phyloP scores from a whole-genome alignment of 2,888 invertebrate species.

The Allophyes oxyacanthae region DNA sequence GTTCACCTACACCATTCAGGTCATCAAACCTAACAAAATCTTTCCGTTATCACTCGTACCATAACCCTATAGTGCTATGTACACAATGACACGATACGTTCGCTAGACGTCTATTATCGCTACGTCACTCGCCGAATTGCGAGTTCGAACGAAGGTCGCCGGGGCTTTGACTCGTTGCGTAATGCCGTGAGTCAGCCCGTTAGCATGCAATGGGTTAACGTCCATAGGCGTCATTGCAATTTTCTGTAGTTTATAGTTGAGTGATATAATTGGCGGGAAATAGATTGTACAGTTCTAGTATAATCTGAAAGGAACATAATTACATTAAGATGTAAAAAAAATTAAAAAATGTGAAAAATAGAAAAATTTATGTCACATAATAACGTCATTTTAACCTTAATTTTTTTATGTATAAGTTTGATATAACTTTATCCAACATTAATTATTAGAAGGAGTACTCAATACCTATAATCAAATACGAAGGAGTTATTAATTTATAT shows the following conservation, averaged over 20 bases:
- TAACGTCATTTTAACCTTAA: no score
- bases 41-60: conserved; percentile 1
- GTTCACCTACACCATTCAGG: not conserved
- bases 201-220: conserved; percentile 51
- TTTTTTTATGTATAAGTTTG: no score
- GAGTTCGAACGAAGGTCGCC: conserved; percentile 62
- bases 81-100: not conserved
- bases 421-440: no score
- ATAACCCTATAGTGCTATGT: conserved; percentile 16
- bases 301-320: no score
- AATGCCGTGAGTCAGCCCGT: conserved; percentile 56
- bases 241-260: conserved; percentile 27
- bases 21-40: conserved; percentile 5
- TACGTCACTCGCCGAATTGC: conserved; percentile 46
- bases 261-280: not conserved
- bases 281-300: not conserved
- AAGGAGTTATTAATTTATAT: no score
- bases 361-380: no score
- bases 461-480: no score
- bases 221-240: conserved; percentile 35
- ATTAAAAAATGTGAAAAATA: no score
- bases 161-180: conserved; percentile 64
- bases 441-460: no score
- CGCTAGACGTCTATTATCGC: conserved; percentile 25
- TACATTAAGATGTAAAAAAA: no score